Base-by-base conservation (phyloP, 1,140 invertebrate species). In the Chrysomallon squamiferum region DNA sequence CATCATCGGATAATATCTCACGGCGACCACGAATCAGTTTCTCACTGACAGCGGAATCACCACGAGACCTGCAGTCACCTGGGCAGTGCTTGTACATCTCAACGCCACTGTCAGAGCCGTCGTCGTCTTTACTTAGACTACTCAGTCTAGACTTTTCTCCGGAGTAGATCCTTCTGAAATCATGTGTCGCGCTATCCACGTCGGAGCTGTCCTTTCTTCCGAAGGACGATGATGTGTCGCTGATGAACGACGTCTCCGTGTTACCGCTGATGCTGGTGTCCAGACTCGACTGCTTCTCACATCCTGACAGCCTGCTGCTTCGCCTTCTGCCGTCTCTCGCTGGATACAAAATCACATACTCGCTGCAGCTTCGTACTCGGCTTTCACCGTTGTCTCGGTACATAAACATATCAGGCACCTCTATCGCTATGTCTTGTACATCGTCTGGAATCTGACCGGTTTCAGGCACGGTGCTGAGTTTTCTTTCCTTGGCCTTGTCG, bases 391-490 rank as follows among this genome's bases (percentile, higher is more conserved):
- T n/a, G 38, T 27, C 35, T n/a, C 25, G 32, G 35, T 33, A 32
- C 29, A 11, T 20, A 2, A 32, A 41, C 50, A 54, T 22, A 3
- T 54, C 50, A 20, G 50, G 50, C 5, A 54, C 50, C 13, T 54
- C 50, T 20, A 27, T 54, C 2, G 22, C 29, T 25, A 54, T 27
- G 29, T 54, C 50, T 22, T 54, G 50, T 3, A 25, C 50, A 22
- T 72, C 65, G 25, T 69, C 68, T 0, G 63, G 66, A 25, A 60
- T 38, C 22, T 67, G 64, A 35, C 62, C 69, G 5, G 64, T 68
- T 45, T 77, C 73, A 0, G 65, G 69, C 1, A 77, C 73, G 32
- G 67, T 69, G 60, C 75, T 76, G 5, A 73, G 58, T 57, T 72
- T 76, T 56, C 71, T 61, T 52, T 75, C 69, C 22, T 50, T 59